Percentiles rank a stretch among this genome's conserved stretches.
These are phyloP conservation scores for Erpornis zantholeuca DNA, from an alignment of 2,113 vertebrate genomes.

Conservation along the genomic window DNA sequence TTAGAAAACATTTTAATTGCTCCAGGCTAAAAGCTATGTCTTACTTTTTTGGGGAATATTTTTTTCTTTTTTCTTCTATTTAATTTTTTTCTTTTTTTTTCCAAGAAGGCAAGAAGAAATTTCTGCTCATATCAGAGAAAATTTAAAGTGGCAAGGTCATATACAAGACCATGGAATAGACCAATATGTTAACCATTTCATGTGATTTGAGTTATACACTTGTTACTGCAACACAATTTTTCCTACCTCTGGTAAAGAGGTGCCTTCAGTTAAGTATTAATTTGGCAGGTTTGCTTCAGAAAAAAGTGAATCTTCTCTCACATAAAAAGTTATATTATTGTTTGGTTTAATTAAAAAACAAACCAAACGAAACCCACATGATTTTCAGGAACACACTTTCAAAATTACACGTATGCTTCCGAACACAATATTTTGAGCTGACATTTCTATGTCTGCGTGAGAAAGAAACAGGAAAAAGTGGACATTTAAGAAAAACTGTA, in stretches of 20 bases:
- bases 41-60: background rate
- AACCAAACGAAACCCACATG: accelerated
- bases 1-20: background rate
- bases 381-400: background rate
- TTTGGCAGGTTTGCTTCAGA: background rate
- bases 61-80: background rate
- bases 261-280: background rate
- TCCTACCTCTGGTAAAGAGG: background rate
- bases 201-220: background rate
- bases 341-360: background rate
- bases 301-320: background rate
- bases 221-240: background rate
- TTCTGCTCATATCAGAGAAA: background rate
- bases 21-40: background rate
- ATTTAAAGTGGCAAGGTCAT: background rate
- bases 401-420: background rate
- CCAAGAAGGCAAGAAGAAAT: background rate
- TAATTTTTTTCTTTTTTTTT: background rate
- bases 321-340: background rate
- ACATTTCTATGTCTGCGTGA: accelerated
- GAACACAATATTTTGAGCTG: background rate
- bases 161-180: background rate
- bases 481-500: background rate
- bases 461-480: background rate
- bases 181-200: background rate